These are phyloP conservation scores for Oreochromis grahami DNA, from an alignment of 2,797 vertebrate genomes.

Conservation along the genomic window DNA sequence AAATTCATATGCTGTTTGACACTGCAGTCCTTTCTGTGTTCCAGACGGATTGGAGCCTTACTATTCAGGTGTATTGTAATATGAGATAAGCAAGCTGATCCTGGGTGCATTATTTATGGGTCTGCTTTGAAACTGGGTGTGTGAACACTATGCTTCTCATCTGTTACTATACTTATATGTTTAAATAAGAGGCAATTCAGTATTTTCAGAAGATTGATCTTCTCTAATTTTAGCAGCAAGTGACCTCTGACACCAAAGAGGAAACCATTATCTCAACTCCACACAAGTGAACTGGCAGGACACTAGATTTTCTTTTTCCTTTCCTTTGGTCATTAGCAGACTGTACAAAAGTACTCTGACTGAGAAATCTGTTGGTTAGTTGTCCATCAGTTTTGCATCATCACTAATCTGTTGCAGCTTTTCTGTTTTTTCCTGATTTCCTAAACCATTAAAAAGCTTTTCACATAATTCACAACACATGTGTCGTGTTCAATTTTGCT, in stretches of 20 bases:
- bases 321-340: not conserved
- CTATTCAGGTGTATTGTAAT: slow-evolving; percentile 28
- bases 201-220: not conserved
- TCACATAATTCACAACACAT: not conserved
- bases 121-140: not conserved
- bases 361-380: not conserved
- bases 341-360: not conserved
- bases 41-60: not conserved
- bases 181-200: not conserved
- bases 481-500: not conserved
- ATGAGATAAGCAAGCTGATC: slow-evolving; percentile 38
- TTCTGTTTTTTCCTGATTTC: not conserved
- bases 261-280: not conserved
- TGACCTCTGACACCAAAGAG: not conserved
- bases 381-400: not conserved
- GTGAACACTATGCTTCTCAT: not conserved
- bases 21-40: not conserved
- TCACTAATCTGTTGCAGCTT: not conserved
- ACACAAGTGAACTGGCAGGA: not conserved
- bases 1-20: not conserved
- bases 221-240: not conserved
- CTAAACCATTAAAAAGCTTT: not conserved
- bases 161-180: not conserved
- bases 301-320: not conserved
- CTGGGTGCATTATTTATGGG: slow-evolving; percentile 63